Base-by-base conservation (phyloP, 2,888 invertebrate species). In the Aricia artaxerxes region DNA sequence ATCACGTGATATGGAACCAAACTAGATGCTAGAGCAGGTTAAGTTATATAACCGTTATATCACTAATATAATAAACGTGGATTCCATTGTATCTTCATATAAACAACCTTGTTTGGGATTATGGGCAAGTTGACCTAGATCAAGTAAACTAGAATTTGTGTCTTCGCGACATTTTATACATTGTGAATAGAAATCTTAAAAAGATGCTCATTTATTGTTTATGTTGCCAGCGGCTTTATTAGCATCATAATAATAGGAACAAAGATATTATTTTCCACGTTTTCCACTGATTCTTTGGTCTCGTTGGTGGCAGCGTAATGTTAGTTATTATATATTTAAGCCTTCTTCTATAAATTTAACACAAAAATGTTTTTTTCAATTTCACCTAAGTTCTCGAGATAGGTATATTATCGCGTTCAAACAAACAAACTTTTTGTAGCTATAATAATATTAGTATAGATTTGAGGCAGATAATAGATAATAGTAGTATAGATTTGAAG, bases 1-100 rank as follows among this genome's bases (percentile, higher is more conserved):
- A 82, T 86, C 84, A 84, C 82, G 83, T 84, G 85, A 84, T 78
- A 80, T 79, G 69, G 60, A 60, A 86, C 85, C 44, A 44, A 11
- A 76, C 76, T 76, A 76, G 76, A 53, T 53, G 82, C 80, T 81
- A 81, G 81, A 84, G 83, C 82, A 82, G 82, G 81, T 81, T 84
- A 82, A 79, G 80, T 85, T 83, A 80, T 69, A 69, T 81, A 78
- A 81, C 79, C 61, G 61, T 82, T 81, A 81, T 78, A 49, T 82
- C 82, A 82, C 77, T 73, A 73, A 77, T 40, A 61, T 61, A 40
- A 61, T 31, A 64, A 0, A 24, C 13, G 44, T 53, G 53, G 76
- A 53, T 35, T 57, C 76, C 49, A 57, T 76, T 76, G 57, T 76
- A 57, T 40, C 73, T 73, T n/a, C 38, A 75, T 75, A 75, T 75